Evolutionary conservation across 2,113 vertebrate genomes (phyloP).

Genomic region (Cercopithecus mona): DNA sequence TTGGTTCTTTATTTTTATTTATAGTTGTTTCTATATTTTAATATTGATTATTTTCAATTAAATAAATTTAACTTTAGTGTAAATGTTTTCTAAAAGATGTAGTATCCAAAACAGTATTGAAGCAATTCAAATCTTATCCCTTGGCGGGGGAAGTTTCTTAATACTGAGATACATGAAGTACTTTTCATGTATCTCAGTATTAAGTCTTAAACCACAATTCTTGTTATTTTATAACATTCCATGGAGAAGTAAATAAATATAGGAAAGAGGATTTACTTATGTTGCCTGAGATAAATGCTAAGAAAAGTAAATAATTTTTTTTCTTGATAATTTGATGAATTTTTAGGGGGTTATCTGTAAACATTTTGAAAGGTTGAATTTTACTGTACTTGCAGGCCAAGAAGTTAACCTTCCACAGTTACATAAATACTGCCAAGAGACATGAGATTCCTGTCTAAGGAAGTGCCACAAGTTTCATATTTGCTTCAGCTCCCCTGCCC

Average conservation of each 20-base stretch:
- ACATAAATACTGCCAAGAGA: neutral
- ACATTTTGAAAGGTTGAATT: neutral
- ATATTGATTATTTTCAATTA: neutral
- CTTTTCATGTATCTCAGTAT: neutral
- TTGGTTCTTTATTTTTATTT: constrained; percentile 34
- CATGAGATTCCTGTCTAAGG: neutral
- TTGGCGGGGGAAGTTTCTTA: neutral
- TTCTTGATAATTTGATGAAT: neutral
- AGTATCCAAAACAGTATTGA: neutral
- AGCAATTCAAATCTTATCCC: neutral
- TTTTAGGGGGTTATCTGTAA: neutral
- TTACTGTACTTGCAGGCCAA: neutral
- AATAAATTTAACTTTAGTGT: neutral
- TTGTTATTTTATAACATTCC: neutral
- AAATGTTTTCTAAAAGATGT: neutral
- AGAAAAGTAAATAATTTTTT: neutral
- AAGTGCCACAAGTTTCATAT: neutral
- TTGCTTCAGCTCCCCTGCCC: accelerated
- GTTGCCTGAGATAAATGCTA: neutral
- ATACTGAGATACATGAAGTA: neutral
- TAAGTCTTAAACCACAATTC: neutral
- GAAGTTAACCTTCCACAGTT: neutral
- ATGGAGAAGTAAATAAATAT: neutral
- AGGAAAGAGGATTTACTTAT: neutral
- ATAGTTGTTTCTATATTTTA: neutral